Evolutionary conservation across 2,888 invertebrate genomes (phyloP), one percentile per base, ranked within the genome.

Genomic region (Phytoseiulus persimilis): DNA sequence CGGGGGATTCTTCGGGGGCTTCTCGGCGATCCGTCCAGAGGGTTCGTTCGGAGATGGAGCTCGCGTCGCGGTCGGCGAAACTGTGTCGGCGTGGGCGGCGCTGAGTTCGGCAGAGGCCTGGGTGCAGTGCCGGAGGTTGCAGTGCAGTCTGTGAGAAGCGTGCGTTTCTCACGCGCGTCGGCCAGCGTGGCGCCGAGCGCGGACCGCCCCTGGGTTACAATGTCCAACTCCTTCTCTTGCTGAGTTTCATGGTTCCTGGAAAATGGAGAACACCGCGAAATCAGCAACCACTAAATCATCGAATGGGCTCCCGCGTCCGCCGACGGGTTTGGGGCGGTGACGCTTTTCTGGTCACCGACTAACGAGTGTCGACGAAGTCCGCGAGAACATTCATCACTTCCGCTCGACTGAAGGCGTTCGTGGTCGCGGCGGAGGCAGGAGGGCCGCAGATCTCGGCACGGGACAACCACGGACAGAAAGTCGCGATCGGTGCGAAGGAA

Each of bases 151-250:
- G 87, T 87, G 87, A 87, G 32, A 87, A 87, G 87, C 87, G 87
- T 87, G 87, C 87, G 87, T 39, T n/a, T 87, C 23, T 87, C 87
- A 11, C 87, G 87, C 39, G 39, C 39, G 87, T 45, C 45, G 87
- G 87, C 87, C 87, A 87, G 87, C 87, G 87, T 87, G 87, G 31
- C 87, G 33, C 87, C 45, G 33, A 65, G 65, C 65, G 65, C 65
- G 65, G 65, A 1, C 65, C 14, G 23, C 65, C 18, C 65, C 65
- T 65, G 65, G 65, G 65, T 65, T 65, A 65, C 65, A 65, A 65
- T 28, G 65, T 65, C 65, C 65, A 28, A 65, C 65, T 65, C 28
- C 65, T 65, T 18, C 18, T 65, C 18, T 65, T 65, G 18, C 65
- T 65, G 65, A 65, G 65, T 65, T 18, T 65, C 65, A 65, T 65